Percentiles rank a stretch among this genome's conserved stretches.
phyloP scores from a whole-genome alignment of 2,888 invertebrate genomes.

The Polyploca ridens region DNA sequence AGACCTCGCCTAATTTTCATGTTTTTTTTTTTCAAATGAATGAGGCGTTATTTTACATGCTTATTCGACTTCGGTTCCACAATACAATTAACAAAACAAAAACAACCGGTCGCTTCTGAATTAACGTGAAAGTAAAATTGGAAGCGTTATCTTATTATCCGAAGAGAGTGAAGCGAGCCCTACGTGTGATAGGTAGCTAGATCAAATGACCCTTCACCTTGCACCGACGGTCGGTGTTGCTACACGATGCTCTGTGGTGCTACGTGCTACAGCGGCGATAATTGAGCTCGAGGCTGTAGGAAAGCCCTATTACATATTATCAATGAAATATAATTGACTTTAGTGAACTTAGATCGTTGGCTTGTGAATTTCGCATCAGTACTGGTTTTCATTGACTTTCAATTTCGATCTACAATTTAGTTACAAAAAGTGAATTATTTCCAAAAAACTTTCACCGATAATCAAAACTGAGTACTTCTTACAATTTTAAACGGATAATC shows the following conservation, averaged over 20 bases:
- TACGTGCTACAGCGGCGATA: background rate
- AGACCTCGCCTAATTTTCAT: background rate
- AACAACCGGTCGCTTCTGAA: background rate
- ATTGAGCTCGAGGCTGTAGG: background rate
- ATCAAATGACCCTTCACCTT: background rate
- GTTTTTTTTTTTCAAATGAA: background rate
- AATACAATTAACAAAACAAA: background rate
- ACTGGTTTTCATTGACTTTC: conserved; percentile 1
- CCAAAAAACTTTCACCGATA: too few relatives aligned
- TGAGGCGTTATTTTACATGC: background rate
- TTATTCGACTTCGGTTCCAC: background rate
- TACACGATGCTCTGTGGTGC: background rate
- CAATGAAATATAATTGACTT: conserved; percentile 7
- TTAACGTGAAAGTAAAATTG: conserved; percentile 9
- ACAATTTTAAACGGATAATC: background rate
- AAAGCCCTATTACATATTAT: conserved; percentile 1
- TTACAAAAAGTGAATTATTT: too few relatives aligned
- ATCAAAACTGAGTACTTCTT: too few relatives aligned
- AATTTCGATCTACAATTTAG: background rate
- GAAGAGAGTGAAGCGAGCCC: background rate
- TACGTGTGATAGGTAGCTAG: conserved; percentile 8
- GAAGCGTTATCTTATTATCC: conserved; percentile 1
- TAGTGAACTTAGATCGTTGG: background rate
- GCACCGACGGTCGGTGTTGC: background rate
- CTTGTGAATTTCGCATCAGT: background rate